Evolutionary conservation across 2,888 invertebrate species (phyloP).

Genomic region (Tridacna gigas): DNA sequence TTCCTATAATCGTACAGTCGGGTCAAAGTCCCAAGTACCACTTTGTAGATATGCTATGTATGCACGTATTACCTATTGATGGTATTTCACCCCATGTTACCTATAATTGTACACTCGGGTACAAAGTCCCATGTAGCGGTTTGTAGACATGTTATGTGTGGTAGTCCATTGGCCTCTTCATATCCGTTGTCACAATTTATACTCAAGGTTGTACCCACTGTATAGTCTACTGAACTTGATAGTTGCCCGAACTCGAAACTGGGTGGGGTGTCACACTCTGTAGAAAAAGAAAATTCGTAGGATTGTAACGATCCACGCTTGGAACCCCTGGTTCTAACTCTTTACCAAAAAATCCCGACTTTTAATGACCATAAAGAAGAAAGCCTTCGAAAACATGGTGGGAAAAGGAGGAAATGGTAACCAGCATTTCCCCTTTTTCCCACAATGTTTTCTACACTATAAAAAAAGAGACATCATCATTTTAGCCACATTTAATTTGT

Average conservation of each 20-base stretch:
- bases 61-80: no score
- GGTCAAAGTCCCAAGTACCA: not conserved
- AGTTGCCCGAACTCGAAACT: not conserved
- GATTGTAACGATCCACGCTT: not conserved
- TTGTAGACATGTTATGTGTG: not conserved
- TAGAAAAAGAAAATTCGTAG: not conserved
- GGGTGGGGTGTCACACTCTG: not conserved
- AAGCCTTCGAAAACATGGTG: no score
- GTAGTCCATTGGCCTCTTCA: not conserved
- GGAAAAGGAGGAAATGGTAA: no score
- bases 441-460: no score
- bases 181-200: not conserved
- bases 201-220: not conserved
- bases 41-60: not conserved
- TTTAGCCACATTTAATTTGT: no score
- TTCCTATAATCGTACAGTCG: not conserved
- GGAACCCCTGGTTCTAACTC: not conserved
- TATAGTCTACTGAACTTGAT: not conserved
- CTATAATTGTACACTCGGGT: not conserved
- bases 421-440: no score
- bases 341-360: no score
- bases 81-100: no score
- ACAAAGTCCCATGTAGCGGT: not conserved
- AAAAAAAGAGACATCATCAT: no score
- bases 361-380: no score